phyloP scores from a whole-genome alignment of 2,888 invertebrate species.

The Sabatieria punctata region DNA sequence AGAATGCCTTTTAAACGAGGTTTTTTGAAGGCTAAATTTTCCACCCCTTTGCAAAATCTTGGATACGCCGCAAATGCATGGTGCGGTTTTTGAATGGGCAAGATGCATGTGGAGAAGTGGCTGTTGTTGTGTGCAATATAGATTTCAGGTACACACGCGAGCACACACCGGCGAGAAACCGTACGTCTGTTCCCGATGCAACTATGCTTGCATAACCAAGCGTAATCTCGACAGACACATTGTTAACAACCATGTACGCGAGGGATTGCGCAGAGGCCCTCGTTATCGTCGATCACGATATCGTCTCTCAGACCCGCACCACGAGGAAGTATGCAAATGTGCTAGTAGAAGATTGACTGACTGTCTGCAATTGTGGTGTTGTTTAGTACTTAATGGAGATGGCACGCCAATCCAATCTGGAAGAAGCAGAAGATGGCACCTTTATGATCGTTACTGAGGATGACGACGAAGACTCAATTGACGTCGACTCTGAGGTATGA shows the following conservation, averaged over 20 bases:
- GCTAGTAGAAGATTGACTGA: too few species aligned
- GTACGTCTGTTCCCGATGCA: conserved; percentile 21
- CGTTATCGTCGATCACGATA: not conserved
- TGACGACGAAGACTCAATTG: not conserved
- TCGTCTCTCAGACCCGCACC: not conserved
- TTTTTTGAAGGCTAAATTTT: too few species aligned
- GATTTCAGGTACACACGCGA: not conserved
- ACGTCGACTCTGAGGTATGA: too few species aligned
- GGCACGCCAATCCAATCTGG: conserved; percentile 2
- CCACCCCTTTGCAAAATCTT: too few species aligned
- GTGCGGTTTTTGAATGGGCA: too few species aligned
- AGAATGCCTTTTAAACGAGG: too few species aligned
- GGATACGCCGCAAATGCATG: too few species aligned
- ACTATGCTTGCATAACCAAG: conserved; percentile 23
- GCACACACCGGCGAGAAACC: conserved; percentile 19
- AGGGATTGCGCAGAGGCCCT: conserved; percentile 1
- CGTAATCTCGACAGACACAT: conserved; percentile 25
- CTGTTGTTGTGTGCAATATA: not conserved
- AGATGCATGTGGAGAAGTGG: not conserved
- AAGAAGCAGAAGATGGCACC: conserved; percentile 2
- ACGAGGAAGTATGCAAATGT: not conserved
- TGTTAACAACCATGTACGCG: conserved; percentile 20
- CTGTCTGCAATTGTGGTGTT: not conserved
- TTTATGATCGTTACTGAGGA: too few species aligned
- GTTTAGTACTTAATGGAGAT: not conserved